These are phyloP conservation scores for Aphelenchoides bicaudatus DNA, from an alignment of 2,888 invertebrate genomes.

Conservation along the genomic window DNA sequence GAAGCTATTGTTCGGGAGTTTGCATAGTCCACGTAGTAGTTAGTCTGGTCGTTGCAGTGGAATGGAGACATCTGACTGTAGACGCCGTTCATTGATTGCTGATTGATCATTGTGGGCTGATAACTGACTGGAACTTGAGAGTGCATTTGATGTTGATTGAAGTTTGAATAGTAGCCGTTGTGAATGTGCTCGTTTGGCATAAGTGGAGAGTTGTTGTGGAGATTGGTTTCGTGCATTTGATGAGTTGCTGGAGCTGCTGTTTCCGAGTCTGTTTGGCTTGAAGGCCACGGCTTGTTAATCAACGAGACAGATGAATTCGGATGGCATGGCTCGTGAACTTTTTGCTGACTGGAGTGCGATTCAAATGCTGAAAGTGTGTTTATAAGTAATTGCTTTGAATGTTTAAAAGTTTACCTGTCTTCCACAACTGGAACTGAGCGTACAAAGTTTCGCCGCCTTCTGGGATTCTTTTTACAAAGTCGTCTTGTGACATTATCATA, in stretches of 20 bases:
- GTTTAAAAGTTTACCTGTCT: constrained; percentile 41
- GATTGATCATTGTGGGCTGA: no score
- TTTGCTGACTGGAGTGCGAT: no score
- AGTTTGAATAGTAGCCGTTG: no score
- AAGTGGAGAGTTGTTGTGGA: neutral
- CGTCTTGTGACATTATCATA: constrained; percentile 40
- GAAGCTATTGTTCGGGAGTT: constrained; percentile 28
- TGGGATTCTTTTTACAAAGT: constrained; percentile 33
- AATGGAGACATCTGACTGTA: no score
- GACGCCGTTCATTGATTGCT: no score
- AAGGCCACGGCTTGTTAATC: neutral
- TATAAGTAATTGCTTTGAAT: neutral
- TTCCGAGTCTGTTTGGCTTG: no score
- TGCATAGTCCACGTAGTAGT: neutral
- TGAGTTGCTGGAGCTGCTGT: neutral
- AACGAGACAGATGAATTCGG: neutral
- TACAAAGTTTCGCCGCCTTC: constrained; percentile 55
- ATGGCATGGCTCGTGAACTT: no score
- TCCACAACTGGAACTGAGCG: constrained; percentile 59
- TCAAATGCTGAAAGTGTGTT: neutral
- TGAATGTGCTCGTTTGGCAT: neutral
- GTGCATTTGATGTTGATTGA: no score
- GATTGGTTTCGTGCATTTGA: constrained; percentile 16
- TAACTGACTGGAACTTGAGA: no score
- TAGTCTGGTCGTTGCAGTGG: no score